Conservation (phyloP, 2,113 vertebrate genomes). For the Megalops atlanticus region DNA sequence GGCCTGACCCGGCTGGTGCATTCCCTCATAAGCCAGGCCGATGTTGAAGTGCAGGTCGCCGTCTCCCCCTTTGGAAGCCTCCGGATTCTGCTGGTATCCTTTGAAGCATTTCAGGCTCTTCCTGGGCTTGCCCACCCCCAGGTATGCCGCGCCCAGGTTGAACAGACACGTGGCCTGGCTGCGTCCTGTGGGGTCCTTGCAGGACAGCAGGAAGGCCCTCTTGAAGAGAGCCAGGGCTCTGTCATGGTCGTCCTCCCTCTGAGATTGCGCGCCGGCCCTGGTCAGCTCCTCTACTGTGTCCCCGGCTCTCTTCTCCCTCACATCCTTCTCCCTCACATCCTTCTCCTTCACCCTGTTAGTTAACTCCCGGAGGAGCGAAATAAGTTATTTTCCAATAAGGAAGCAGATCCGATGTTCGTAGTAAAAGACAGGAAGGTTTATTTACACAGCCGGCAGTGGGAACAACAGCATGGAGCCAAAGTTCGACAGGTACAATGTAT, state of each 20-base stretch:
- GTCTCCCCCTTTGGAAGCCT: neutral
- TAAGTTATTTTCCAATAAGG: no score
- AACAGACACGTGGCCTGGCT: constrained; percentile 9
- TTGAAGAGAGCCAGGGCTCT: constrained; percentile 16
- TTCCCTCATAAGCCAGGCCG: constrained; percentile 2
- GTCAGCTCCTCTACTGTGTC: neutral
- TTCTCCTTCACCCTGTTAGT: no score
- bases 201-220: constrained; percentile 20
- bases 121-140: constrained; percentile 14
- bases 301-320: constrained; percentile 24
- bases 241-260: constrained; percentile 12
- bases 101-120: constrained; percentile 13
- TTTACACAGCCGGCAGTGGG: no score
- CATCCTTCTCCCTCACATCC: no score
- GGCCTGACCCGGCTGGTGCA: constrained; percentile 36
- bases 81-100: constrained; percentile 18
- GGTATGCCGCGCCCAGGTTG: neutral
- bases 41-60: constrained; percentile 29
- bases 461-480: no score
- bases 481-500: no score
- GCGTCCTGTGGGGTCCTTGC: neutral
- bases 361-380: no score
- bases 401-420: no score
- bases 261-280: constrained; percentile 14
- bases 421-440: no score